Evolutionary conservation across 2,113 vertebrate genomes (phyloP), one percentile per base, ranked within the genome.

Genomic region (Planiliza haematocheilus): DNA sequence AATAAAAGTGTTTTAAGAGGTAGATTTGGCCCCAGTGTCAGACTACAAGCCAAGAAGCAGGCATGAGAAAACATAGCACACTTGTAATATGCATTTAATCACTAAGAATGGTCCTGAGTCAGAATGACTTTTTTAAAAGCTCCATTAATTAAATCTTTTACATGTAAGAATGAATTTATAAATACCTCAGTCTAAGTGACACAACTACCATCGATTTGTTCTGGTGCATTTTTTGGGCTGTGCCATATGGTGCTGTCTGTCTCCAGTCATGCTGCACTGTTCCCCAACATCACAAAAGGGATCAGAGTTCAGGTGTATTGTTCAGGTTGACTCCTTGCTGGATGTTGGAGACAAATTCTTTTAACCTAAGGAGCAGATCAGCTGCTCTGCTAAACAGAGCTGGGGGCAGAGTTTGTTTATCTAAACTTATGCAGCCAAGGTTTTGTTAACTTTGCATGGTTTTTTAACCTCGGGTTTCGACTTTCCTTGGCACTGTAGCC

Each of bases 401-500:
- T 24, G 50, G 38, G 42, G 60, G 21, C 65, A 74, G 53, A 58
- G 50, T 76, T 65, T 43, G 14, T 78, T 88, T 80, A 84, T 81
- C 67, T 53, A 73, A 69, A 66, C 59, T 73, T 34, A 41, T 80
- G 68, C 45, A 62, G 46, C 45, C 42, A 58, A 21, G 75, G 64
- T 81, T 84, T 81, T 10, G 64, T 77, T 71, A 74, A 69, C 79
- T 75, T 79, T 71, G 61, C 70, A 71, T 77, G 18, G 64, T 72
- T 85, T 83, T 83, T 70, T 81, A 86, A 88, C 74, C 78, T 71
- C 4, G 9, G 70, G 84, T 87, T 86, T 92, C 74, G 76, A 71
- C 86, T 89, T 88, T 85, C 77, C 60, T 34, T 24, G 8, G 78
- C 52, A 14, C 43, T 37, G 58, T 73, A 81, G 84, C 88, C 86